Percentiles rank a stretch among this genome's conserved stretches.
Conservation (phyloP, 2,888 invertebrate genomes). For the Agrotis puta region DNA sequence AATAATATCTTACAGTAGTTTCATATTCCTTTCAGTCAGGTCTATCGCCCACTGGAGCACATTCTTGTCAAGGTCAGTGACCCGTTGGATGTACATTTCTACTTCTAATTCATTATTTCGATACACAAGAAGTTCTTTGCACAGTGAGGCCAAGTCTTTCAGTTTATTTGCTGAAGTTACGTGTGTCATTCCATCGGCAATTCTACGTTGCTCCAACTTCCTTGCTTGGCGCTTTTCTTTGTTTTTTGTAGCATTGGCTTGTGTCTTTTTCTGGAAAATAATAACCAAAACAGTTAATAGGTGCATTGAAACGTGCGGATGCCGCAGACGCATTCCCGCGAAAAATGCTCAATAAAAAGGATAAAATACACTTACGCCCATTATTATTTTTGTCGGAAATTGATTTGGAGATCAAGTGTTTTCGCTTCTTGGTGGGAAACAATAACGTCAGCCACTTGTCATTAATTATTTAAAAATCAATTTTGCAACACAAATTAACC, state of each 20-base stretch:
- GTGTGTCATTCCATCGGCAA: conserved; percentile 91
- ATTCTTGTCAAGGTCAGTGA: conserved; percentile 90
- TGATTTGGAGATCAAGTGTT: neutral
- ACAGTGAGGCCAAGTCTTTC: conserved; percentile 91
- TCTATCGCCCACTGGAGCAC: conserved; percentile 93
- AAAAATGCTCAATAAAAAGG: neutral
- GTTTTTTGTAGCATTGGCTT: conserved; percentile 85
- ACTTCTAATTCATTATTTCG: conserved; percentile 91
- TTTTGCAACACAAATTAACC: conserved; percentile 4
- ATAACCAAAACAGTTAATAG: conserved; percentile 11
- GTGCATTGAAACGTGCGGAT: conserved; percentile 1
- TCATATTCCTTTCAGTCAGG: conserved; percentile 95
- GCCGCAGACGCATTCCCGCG: conserved; percentile 3
- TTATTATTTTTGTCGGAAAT: conserved; percentile 54
- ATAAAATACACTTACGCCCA: conserved; percentile 72
- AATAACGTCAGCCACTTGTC: neutral
- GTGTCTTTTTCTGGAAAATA: conserved; percentile 87
- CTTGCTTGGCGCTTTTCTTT: conserved; percentile 92
- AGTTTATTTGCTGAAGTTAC: conserved; percentile 92
- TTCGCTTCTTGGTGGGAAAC: neutral
- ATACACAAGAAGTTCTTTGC: conserved; percentile 92
- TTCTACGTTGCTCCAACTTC: conserved; percentile 91
- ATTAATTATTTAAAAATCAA: neutral
- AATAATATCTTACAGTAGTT: conserved; percentile 91
- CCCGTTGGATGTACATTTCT: conserved; percentile 91